phyloP scores from a whole-genome alignment of 1,140 invertebrate species.

The Hyposmocoma kahamanoa region DNA sequence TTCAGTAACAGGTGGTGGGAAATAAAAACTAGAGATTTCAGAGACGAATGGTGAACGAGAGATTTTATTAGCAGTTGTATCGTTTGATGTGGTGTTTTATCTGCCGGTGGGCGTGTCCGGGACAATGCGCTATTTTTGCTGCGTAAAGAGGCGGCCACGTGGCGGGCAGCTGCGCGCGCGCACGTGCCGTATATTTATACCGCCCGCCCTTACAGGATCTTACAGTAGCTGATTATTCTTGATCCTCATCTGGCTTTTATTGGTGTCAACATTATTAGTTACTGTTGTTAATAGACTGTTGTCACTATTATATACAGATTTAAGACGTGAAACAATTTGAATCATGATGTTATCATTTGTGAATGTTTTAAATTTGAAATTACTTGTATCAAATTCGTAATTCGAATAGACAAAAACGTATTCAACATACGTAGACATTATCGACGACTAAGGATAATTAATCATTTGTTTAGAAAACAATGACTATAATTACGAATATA shows the following conservation, averaged over 20 bases:
- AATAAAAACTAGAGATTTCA: too few species aligned
- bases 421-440: too few species aligned
- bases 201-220: slow-evolving; percentile 14
- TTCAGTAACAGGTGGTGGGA: slow-evolving; percentile 16
- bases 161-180: slow-evolving; percentile 60
- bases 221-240: slow-evolving; percentile 7
- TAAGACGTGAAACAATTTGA: too few species aligned
- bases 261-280: slow-evolving; percentile 1
- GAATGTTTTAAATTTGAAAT: too few species aligned
- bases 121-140: slow-evolving; percentile 71
- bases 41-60: slow-evolving; percentile 40
- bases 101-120: slow-evolving; percentile 62
- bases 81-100: slow-evolving; percentile 68
- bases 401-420: too few species aligned
- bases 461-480: too few species aligned
- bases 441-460: too few species aligned
- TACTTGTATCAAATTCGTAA: too few species aligned
- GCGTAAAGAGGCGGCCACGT: slow-evolving; percentile 66
- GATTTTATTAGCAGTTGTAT: slow-evolving; percentile 34
- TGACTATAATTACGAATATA: too few species aligned
- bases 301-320: too few species aligned
- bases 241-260: slow-evolving; percentile 6
- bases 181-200: slow-evolving; percentile 68
- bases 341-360: too few species aligned
- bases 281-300: too few species aligned